Evolutionary conservation across 1,140 invertebrate genomes (phyloP), one percentile per base, ranked within the genome.

Genomic region (Agrilus planipennis): DNA sequence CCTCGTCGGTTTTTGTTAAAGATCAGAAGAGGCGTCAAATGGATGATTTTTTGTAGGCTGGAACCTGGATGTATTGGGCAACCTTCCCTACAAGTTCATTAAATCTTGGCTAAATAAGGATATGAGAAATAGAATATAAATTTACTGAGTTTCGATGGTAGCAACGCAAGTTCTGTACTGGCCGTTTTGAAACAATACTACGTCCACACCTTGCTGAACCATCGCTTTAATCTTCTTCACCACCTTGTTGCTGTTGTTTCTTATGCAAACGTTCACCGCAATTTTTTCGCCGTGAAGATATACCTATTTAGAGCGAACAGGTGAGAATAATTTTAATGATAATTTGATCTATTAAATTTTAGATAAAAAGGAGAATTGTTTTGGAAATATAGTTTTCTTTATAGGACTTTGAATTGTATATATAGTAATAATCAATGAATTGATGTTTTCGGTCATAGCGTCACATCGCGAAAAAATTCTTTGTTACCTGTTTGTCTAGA

Each of bases 131-230:
- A 3, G 19, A 17, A 27, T 30, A 30, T 16, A 20, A 25, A 57
- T 75, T 71, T 76, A 92, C 79, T 90, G 86, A 17, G 88, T 93
- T 68, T 98, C 93, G 25, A 93, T 65, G 41, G 83, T 81, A 23
- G 91, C 89, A 22, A 98, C 91, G 4, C 88, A 81, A 47, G 92
- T 92, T 37, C 93, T 76, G 61, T 96, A 98, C 61, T 95, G 91
- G n/a, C 94, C 94, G 60, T 91, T 96, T 61, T 95, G 92, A 71
- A 98, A 98, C 29, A 99, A 81, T 45, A 95, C 90, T 41, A 99
- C 92, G 64, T 98, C 94, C 20, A 97, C 92, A 42, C 89, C 86
- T 65, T 99, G 94, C 53, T 91, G 83, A 12, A 96, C 79, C 67
- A 86, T 72, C 5, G 79, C 79, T 65, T 84, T 96, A 28, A 99